phyloP scores from a whole-genome alignment of 1,140 invertebrate genomes.

The Eurosta solidaginis region DNA sequence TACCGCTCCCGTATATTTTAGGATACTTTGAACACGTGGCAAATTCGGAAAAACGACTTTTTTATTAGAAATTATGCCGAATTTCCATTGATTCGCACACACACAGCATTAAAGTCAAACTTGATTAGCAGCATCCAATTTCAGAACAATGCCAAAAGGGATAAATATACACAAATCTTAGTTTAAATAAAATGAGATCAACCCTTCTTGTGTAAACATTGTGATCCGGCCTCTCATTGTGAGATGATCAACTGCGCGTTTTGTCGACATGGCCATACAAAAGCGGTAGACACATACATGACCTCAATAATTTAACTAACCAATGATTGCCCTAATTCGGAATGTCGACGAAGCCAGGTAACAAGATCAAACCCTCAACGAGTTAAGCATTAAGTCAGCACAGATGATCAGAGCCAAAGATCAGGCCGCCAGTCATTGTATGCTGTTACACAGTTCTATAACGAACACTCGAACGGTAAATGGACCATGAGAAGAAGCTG shows the following conservation, averaged over 20 bases:
- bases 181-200: not conserved
- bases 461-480: not conserved
- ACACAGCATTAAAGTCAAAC: not conserved
- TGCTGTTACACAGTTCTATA: not conserved
- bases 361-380: not conserved
- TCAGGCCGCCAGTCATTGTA: not conserved
- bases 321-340: constrained; percentile 25
- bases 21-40: not conserved
- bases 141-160: not conserved
- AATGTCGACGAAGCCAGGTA: constrained; percentile 6
- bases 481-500: not conserved
- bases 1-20: not conserved
- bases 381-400: not conserved
- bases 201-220: constrained; percentile 28
- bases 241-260: constrained; percentile 25
- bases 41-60: not conserved
- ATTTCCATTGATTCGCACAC: not conserved
- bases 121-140: constrained; percentile 10
- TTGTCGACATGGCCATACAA: not conserved
- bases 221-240: no score
- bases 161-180: not conserved
- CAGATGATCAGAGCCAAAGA: constrained; percentile 13
- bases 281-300: not conserved
- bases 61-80: not conserved
- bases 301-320: constrained; percentile 26